Evolutionary conservation across 2,888 invertebrate genomes (phyloP).

Genomic region (Lasioglossum leucozonium): DNA sequence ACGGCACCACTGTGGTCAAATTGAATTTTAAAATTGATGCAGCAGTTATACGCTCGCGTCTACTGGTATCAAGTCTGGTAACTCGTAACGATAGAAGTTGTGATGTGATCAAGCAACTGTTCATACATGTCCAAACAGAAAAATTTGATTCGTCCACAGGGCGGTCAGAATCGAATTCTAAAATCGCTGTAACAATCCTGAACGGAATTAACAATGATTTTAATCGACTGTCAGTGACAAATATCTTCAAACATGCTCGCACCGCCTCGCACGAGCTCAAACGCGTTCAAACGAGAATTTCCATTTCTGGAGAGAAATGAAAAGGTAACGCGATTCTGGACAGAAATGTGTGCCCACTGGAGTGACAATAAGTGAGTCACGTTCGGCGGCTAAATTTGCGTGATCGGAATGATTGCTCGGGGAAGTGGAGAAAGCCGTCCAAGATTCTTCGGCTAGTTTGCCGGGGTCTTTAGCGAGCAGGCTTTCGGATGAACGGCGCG

Average conservation of each 20-base stretch:
- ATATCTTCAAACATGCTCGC: background rate
- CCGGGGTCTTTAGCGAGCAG: conserved; percentile 4
- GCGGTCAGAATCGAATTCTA: too few relatives aligned
- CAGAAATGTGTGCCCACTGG: too few relatives aligned
- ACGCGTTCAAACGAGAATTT: background rate
- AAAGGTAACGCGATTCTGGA: background rate
- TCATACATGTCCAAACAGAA: background rate
- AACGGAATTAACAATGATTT: too few relatives aligned
- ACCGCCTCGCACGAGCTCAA: background rate
- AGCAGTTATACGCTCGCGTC: too few relatives aligned
- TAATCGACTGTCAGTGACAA: background rate
- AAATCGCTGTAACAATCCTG: background rate
- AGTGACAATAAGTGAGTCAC: background rate
- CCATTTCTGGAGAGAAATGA: background rate
- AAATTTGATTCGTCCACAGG: too few relatives aligned
- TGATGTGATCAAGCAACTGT: background rate
- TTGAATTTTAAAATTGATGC: background rate
- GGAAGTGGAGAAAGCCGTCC: background rate
- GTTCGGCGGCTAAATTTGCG: background rate
- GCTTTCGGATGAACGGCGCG: conserved; percentile 6
- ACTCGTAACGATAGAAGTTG: too few relatives aligned
- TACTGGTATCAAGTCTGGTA: too few relatives aligned
- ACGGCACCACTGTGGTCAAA: background rate
- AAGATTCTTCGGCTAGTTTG: background rate
- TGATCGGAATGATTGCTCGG: background rate